Percentiles rank a stretch among this genome's conserved stretches.
These are phyloP conservation scores for Chromoteleia sp. DNA, from an alignment of 2,888 invertebrate species.

Conservation along the genomic window DNA sequence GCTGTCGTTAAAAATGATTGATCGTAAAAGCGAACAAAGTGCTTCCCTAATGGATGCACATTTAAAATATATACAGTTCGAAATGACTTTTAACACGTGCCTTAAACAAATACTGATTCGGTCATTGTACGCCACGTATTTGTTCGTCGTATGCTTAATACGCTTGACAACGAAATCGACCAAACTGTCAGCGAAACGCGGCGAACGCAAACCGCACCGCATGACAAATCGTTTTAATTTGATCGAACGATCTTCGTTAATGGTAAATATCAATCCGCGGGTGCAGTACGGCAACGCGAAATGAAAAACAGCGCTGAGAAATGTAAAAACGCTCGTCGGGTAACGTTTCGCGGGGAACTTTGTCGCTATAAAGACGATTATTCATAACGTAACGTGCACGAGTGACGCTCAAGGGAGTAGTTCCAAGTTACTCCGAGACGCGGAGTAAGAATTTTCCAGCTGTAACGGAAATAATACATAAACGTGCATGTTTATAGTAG, in stretches of 20 bases:
- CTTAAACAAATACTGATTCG: background rate
- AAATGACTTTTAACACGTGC: slow-evolving; percentile 2
- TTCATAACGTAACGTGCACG: slow-evolving; percentile 21
- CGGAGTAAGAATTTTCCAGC: slow-evolving; percentile 1
- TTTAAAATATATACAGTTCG: background rate
- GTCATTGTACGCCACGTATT: background rate
- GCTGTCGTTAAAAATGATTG: slow-evolving; percentile 23
- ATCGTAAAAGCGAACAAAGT: slow-evolving; percentile 13
- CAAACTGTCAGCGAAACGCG: too few species aligned
- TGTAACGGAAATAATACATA: slow-evolving; percentile 10
- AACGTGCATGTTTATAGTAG: slow-evolving; percentile 7
- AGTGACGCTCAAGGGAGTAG: slow-evolving; percentile 24
- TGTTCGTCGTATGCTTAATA: too few species aligned
- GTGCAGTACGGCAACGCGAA: background rate
- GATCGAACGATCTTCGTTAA: too few species aligned
- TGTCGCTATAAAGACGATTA: slow-evolving; percentile 7
- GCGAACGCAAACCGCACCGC: too few species aligned
- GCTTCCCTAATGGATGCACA: slow-evolving; percentile 12
- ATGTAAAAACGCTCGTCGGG: background rate
- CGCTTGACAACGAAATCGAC: too few species aligned
- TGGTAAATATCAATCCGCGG: too few species aligned
- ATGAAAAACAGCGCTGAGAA: background rate
- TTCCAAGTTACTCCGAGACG: slow-evolving; percentile 3
- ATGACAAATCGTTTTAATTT: too few species aligned
- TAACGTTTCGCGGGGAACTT: slow-evolving; percentile 9